phyloP scores from a whole-genome alignment of 2,888 invertebrate species.

The Leptogaster cylindrica region DNA sequence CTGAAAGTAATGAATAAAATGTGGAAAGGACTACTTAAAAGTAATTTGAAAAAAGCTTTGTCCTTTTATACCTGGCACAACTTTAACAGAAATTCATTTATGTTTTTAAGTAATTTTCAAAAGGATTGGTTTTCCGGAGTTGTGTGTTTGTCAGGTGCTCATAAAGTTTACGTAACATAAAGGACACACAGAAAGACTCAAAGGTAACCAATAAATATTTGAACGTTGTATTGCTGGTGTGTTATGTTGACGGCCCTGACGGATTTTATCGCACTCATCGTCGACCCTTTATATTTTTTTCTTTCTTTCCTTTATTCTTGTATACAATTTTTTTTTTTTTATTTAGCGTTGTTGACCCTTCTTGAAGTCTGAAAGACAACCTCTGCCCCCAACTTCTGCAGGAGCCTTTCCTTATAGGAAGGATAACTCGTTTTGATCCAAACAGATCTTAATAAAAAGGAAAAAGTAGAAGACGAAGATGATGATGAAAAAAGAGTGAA shows the following conservation, averaged over 20 bases:
- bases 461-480: not conserved
- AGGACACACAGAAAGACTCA: not conserved
- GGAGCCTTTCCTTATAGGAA: not conserved
- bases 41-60: too few species aligned
- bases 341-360: not conserved
- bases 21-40: too few species aligned
- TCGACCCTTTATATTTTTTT: not conserved
- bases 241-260: not conserved
- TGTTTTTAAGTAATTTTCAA: not conserved
- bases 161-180: not conserved
- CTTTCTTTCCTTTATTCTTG: not conserved
- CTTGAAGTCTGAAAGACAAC: not conserved
- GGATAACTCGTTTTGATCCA: constrained; percentile 4
- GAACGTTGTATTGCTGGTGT: not conserved
- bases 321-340: not conserved
- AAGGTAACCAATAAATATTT: constrained; percentile 2
- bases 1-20: too few species aligned
- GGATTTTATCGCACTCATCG: not conserved
- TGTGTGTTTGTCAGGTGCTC: constrained; percentile 1
- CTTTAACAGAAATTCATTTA: not conserved
- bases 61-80: too few species aligned
- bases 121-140: not conserved
- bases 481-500: not conserved
- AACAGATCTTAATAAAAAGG: not conserved
- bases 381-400: not conserved